Percentiles rank a stretch among this genome's conserved stretches.
These are phyloP conservation scores for Sarcophaga subvicina DNA, from an alignment of 2,888 invertebrate genomes.

Conservation along the genomic window DNA sequence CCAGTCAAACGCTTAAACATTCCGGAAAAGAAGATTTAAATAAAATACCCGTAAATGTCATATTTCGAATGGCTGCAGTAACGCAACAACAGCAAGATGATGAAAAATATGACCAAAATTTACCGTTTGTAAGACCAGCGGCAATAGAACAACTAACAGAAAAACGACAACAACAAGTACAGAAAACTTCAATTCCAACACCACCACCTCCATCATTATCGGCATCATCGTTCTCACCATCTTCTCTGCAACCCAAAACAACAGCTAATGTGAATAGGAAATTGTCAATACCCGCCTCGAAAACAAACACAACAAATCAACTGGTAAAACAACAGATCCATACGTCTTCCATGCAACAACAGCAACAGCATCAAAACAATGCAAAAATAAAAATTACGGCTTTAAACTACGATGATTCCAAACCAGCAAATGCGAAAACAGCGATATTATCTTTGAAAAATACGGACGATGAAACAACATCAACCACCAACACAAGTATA, in stretches of 20 bases:
- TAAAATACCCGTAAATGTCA: conserved; percentile 81
- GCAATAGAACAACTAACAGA: conserved; percentile 32
- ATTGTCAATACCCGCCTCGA: conserved; percentile 50
- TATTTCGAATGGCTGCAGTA: conserved; percentile 75
- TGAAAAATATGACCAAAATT: conserved; percentile 59
- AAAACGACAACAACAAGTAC: conserved; percentile 6
- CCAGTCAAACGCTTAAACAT: conserved; percentile 73
- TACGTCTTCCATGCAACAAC: conserved; percentile 69
- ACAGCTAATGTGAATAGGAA: conserved; percentile 43
- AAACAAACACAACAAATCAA: conserved; percentile 51
- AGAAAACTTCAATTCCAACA: neutral
- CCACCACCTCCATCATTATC: conserved; percentile 3
- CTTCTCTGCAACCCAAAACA: conserved; percentile 30
- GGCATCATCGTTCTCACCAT: conserved; percentile 21
- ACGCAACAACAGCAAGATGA: conserved; percentile 30
- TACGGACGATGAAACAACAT: conserved; percentile 12
- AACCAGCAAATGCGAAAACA: conserved; percentile 10
- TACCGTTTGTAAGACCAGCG: conserved; percentile 58
- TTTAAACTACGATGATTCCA: conserved; percentile 20
- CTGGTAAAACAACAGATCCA: conserved; percentile 52
- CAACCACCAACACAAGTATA: neutral
- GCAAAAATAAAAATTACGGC: conserved; percentile 18
- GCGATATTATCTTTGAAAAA: neutral
- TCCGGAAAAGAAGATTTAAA: conserved; percentile 79
- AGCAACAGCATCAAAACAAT: conserved; percentile 38